Base-by-base conservation (phyloP, 2,888 invertebrate species). In the Palloptera scutellata region DNA sequence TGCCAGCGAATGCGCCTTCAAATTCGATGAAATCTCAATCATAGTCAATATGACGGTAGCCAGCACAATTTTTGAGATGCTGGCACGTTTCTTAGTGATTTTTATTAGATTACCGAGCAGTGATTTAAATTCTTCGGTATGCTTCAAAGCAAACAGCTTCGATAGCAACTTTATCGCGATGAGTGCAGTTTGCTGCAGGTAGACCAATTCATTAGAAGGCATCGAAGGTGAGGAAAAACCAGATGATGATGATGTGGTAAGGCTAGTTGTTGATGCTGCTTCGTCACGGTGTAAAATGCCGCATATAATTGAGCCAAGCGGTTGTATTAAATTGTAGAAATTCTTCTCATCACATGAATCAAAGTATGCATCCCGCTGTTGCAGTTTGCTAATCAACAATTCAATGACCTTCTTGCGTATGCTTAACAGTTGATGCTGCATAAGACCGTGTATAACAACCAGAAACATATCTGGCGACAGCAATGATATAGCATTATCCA, bases 341-440 rank as follows among this genome's bases (percentile, higher is more conserved):
- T 88, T 79, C 0, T 84, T 79, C 12, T 85, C 84, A 45, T 87
- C 85, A 5, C 88, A 88, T 62, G 87, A 86, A 0, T 85, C 83
- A 61, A 90, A 89, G 75, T 90, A 89, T 70, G 88, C 88, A 4
- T 87, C 87, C 69, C 90, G 89, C 69, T 89, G 87, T 72, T 92
- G 91, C 9, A 97, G 86, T 83, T 96, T 94, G 10, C 88, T 88
- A 76, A 94, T 95, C 1, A 98, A 85, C 51, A 98, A 84, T 77
- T 97, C 97, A 85, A 98, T 88, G 0, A 94, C 90, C 80, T 95
- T 92, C 68, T 92, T 88, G 71, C 92, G 88, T 0, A 97, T 91
- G 8, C 90, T 89, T 13, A 89, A 84, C 20, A 92, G 81, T 51
- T 90, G 89, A 78, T 95, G 92, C 60, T 89, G 87, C 76, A 93